Percentiles rank a stretch among this genome's conserved stretches.
Conservation (phyloP, 2,888 invertebrate species). For the Aquatica leii region DNA sequence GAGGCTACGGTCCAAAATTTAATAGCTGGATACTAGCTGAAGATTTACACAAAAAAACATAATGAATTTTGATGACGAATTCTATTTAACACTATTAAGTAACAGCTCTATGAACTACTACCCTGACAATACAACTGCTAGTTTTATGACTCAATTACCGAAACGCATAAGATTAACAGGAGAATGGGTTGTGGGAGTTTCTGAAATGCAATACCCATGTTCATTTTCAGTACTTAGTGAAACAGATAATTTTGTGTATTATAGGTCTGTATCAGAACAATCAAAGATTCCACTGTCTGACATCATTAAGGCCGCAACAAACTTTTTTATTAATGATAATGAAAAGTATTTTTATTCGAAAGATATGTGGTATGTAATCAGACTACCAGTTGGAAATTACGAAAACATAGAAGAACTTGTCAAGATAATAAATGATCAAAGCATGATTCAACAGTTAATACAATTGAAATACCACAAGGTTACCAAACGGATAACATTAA, state of each 20-base stretch:
- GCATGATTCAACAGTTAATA: neutral
- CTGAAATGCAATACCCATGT: too few relatives aligned
- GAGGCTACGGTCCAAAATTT: constrained; percentile 42
- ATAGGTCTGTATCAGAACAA: neutral
- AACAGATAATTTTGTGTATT: too few relatives aligned
- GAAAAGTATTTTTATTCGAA: too few relatives aligned
- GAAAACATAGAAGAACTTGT: too few relatives aligned
- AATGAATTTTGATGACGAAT: constrained; percentile 32
- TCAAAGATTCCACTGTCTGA: too few relatives aligned
- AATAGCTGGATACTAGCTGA: constrained; percentile 40
- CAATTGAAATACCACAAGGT: constrained; percentile 1
- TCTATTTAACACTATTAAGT: too few relatives aligned
- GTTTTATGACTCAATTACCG: constrained; percentile 39
- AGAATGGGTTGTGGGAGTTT: neutral
- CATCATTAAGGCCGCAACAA: too few relatives aligned
- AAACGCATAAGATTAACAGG: constrained; percentile 2
- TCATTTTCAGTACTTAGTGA: neutral
- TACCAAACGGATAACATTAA: neutral
- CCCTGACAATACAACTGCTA: constrained; percentile 23
- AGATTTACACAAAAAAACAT: constrained; percentile 3
- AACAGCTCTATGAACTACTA: too few relatives aligned
- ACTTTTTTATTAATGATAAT: too few relatives aligned
- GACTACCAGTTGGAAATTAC: too few relatives aligned
- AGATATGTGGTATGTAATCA: too few relatives aligned
- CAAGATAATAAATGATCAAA: neutral